A percentile compares a stretch with the other conserved stretches of the same genome.
Conservation (phyloP, 2,888 invertebrate genomes). For the Lysandra coridon region DNA sequence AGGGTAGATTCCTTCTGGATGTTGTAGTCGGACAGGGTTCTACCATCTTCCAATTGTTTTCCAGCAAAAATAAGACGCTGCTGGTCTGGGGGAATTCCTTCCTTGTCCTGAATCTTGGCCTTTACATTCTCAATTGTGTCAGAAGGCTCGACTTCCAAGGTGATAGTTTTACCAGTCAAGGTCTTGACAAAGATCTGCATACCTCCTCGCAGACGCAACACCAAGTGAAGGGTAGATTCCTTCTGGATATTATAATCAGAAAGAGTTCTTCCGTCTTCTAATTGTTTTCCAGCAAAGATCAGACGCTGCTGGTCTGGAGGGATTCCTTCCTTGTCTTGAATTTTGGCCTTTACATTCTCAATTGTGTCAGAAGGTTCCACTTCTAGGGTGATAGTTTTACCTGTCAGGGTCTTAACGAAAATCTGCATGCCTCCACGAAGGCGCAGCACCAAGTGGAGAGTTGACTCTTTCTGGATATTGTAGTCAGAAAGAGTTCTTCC, state of each 20-base stretch:
- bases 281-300: constrained; percentile 51
- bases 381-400: constrained; percentile 53
- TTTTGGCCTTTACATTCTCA: constrained; percentile 53
- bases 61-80: constrained; percentile 66
- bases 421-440: constrained; percentile 65
- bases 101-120: constrained; percentile 66
- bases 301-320: constrained; percentile 51
- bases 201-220: constrained; percentile 45
- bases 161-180: constrained; percentile 58
- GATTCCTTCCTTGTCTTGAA: constrained; percentile 47
- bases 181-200: constrained; percentile 63
- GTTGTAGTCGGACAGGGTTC: constrained; percentile 65
- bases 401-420: constrained; percentile 58
- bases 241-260: constrained; percentile 43
- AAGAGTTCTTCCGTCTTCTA: constrained; percentile 44
- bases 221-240: constrained; percentile 39
- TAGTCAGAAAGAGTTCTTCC: constrained; percentile 54
- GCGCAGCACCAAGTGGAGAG: constrained; percentile 51
- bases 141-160: constrained; percentile 61
- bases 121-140: constrained; percentile 69
- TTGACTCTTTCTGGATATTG: constrained; percentile 58
- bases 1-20: constrained; percentile 68
- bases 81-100: constrained; percentile 66
- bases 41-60: constrained; percentile 65
- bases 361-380: constrained; percentile 56